These are phyloP conservation scores for Theonella swinhoei DNA, from an alignment of 37 sponge, comb jelly and placozoan genomes.

Conservation along the genomic window DNA sequence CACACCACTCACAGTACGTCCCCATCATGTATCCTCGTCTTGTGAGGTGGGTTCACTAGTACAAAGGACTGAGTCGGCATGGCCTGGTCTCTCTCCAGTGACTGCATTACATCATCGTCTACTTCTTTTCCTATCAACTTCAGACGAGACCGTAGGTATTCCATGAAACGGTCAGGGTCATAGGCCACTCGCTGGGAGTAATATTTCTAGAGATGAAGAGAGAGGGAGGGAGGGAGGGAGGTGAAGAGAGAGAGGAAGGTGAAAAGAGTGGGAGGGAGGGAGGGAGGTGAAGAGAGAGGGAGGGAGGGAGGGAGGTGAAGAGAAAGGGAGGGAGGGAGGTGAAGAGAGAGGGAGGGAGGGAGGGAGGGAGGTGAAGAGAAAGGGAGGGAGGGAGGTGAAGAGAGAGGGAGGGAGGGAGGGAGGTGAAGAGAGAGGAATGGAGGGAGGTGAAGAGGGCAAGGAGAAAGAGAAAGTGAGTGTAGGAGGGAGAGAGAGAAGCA, in stretches of 20 bases:
- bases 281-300: too few species aligned
- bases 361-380: too few species aligned
- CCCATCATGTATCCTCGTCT: constrained; percentile 21
- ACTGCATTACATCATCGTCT: background rate
- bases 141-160: background rate
- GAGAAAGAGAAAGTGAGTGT: too few species aligned
- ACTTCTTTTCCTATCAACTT: background rate
- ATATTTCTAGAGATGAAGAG: background rate
- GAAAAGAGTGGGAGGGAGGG: too few species aligned
- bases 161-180: background rate
- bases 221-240: constrained; percentile 1
- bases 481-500: too few species aligned
- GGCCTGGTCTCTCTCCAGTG: background rate
- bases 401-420: too few species aligned
- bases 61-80: constrained; percentile 48
- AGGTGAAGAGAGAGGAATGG: too few species aligned
- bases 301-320: background rate
- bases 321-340: too few species aligned
- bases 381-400: too few species aligned
- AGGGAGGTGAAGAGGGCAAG: too few species aligned
- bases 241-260: too few species aligned
- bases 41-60: constrained; percentile 57
- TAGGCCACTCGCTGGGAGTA: background rate
- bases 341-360: too few species aligned
- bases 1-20: constrained; percentile 57